Conservation (phyloP, 2,797 vertebrate genomes). For the Parambassis ranga region DNA sequence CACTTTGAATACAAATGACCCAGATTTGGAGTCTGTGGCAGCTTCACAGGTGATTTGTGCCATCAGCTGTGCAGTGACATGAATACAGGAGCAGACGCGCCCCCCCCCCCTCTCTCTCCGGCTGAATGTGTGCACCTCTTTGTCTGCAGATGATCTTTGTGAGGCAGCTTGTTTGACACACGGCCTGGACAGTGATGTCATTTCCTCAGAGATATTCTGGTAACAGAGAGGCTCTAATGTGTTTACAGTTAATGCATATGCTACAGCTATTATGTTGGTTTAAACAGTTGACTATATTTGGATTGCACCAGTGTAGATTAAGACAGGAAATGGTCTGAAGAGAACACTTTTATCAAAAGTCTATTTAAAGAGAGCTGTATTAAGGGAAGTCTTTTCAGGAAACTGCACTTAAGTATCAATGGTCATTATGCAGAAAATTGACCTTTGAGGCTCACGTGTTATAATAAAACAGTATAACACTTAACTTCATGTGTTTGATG, state of each 20-base stretch:
- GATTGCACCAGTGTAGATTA: no score
- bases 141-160: slow-evolving; percentile 25
- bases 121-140: slow-evolving; percentile 10
- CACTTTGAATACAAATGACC: slow-evolving; percentile 51
- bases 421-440: background rate
- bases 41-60: slow-evolving; percentile 57
- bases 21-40: slow-evolving; percentile 49
- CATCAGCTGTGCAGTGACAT: slow-evolving; percentile 47
- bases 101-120: background rate
- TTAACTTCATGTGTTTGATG: no score
- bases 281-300: background rate
- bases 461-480: no score
- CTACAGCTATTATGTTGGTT: no score
- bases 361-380: no score
- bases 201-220: background rate
- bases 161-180: background rate
- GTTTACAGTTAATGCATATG: background rate
- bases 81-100: slow-evolving; percentile 30
- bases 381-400: background rate
- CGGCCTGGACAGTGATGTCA: background rate
- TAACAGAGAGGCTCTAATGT: background rate
- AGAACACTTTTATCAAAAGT: no score
- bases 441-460: background rate
- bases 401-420: background rate
- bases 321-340: background rate